Percentiles rank a stretch among this genome's conserved stretches.
phyloP scores from a whole-genome alignment of 2,113 vertebrate genomes.

The Cephalopterus ornatus region DNA sequence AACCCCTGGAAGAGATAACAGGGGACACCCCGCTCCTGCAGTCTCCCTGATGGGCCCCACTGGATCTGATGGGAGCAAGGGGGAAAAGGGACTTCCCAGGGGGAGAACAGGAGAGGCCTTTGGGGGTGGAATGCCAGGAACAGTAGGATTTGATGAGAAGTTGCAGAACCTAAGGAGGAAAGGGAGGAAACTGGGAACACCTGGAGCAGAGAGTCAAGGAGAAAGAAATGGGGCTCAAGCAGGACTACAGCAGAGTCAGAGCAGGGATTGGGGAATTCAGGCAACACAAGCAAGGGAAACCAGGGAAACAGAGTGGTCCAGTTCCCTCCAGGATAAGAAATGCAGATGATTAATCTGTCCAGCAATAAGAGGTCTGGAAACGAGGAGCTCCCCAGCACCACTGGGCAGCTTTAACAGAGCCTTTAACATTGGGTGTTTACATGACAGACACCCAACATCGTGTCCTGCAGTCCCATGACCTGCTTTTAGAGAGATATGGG shows the following conservation, averaged over 20 bases:
- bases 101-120: background rate
- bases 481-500: fast-evolving
- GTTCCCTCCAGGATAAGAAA: background rate
- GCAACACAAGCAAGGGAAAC: background rate
- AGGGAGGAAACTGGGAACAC: background rate
- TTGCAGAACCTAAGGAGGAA: background rate
- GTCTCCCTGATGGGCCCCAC: background rate
- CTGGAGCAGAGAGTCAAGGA: background rate
- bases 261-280: fast-evolving
- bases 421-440: background rate
- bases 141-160: background rate
- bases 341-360: background rate
- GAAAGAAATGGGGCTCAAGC: background rate
- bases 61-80: background rate
- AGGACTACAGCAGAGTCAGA: no score
- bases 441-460: fast-evolving
- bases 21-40: background rate
- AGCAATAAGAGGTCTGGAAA: background rate
- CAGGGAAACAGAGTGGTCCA: background rate
- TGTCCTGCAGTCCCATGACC: background rate
- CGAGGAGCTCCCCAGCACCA: background rate
- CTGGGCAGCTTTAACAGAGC: background rate
- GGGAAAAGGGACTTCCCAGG: background rate
- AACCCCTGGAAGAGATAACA: background rate
- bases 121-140: background rate